Percentiles rank a stretch among this genome's conserved stretches.
These are phyloP conservation scores for Sympetrum striolatum DNA, from an alignment of 2,888 invertebrate species.

Conservation along the genomic window DNA sequence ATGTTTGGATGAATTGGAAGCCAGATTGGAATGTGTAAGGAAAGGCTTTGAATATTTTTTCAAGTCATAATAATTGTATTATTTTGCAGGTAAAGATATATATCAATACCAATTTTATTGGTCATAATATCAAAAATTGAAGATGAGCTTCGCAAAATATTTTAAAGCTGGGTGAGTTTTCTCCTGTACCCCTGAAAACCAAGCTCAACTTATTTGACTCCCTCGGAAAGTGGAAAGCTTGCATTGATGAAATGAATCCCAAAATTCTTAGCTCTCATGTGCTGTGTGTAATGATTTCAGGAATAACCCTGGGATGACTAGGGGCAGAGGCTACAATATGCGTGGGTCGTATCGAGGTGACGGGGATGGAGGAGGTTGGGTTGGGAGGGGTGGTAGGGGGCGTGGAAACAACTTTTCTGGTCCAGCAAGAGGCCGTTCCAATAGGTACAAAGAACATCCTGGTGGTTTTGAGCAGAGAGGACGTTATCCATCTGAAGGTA, in stretches of 20 bases:
- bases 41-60: background rate
- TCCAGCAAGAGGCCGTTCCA: constrained; percentile 48
- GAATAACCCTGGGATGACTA: constrained; percentile 45
- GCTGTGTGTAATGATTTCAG: background rate
- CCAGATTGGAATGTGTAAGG: background rate
- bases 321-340: constrained; percentile 48
- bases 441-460: constrained; percentile 49
- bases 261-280: background rate
- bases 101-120: background rate
- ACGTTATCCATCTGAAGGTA: constrained; percentile 45
- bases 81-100: constrained; percentile 5
- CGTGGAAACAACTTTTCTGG: constrained; percentile 47
- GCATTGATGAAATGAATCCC: background rate
- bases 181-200: background rate
- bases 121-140: constrained; percentile 1
- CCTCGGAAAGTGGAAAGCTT: background rate
- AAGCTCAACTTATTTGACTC: background rate
- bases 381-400: constrained; percentile 44
- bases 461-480: constrained; percentile 48
- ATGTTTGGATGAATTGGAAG: too few relatives aligned
- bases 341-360: constrained; percentile 49
- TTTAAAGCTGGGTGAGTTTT: constrained; percentile 26
- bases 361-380: constrained; percentile 45
- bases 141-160: constrained; percentile 38
- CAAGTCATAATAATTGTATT: constrained; percentile 12